Percentiles rank a stretch among this genome's conserved stretches.
phyloP scores from a whole-genome alignment of 2,113 vertebrate genomes.

The Phyllopteryx taeniolatus region DNA sequence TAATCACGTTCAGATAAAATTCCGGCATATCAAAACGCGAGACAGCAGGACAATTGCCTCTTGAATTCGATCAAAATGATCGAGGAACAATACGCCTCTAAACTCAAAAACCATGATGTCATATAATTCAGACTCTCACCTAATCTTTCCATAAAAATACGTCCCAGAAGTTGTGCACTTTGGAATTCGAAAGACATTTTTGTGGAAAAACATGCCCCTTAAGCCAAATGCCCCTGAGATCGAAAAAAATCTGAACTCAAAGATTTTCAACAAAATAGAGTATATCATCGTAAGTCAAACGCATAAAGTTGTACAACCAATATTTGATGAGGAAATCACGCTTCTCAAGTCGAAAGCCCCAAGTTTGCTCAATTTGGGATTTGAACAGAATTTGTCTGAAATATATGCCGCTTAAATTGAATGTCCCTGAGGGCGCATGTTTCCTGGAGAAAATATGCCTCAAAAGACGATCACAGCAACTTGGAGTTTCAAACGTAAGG shows the following conservation, averaged over 20 bases:
- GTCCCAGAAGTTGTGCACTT: neutral
- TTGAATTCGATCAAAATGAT: neutral
- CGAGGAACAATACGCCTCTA: neutral
- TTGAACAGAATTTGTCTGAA: neutral
- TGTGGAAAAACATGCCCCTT: neutral
- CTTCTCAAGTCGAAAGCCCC: neutral
- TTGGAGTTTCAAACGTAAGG: neutral
- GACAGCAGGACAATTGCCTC: neutral
- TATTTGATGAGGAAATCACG: neutral
- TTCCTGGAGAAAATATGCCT: neutral
- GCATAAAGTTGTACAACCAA: neutral
- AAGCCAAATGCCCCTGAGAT: neutral
- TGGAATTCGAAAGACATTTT: neutral
- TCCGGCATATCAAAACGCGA: neutral
- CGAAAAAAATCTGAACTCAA: too few species aligned
- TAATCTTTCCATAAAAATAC: neutral
- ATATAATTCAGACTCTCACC: neutral
- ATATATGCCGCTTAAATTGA: neutral
- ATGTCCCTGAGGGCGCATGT: neutral
- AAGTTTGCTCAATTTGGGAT: neutral
- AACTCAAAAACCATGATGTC: neutral
- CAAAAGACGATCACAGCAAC: neutral
- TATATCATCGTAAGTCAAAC: neutral
- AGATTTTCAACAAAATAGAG: too few species aligned
- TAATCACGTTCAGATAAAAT: constrained; percentile 9